Conservation (phyloP, 2,888 invertebrate genomes). For the Pseudoips prasinana region DNA sequence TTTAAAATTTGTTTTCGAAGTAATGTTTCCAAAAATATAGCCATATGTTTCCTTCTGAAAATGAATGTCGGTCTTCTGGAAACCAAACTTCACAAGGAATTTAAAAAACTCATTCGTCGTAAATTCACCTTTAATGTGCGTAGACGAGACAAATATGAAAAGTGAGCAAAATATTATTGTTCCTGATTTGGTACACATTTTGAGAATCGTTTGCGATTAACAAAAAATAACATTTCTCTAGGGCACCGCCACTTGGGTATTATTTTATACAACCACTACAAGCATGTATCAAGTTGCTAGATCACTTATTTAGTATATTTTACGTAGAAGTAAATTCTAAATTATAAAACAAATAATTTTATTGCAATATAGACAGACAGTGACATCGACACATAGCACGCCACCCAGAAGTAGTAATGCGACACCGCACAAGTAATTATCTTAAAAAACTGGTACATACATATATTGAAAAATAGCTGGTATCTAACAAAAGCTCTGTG, state of each 20-base stretch:
- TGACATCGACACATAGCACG: too few relatives aligned
- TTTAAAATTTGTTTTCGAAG: constrained; percentile 85
- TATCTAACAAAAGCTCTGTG: too few relatives aligned
- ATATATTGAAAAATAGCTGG: too few relatives aligned
- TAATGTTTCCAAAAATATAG: constrained; percentile 97
- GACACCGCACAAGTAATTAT: too few relatives aligned
- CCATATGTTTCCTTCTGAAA: constrained; percentile 93
- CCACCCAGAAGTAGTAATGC: too few relatives aligned
- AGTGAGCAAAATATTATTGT: constrained; percentile 51
- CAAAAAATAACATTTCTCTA: constrained; percentile 31
- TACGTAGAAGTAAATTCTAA: too few relatives aligned
- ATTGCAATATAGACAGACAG: too few relatives aligned
- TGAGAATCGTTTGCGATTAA: constrained; percentile 28
- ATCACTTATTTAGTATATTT: too few relatives aligned
- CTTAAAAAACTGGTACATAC: too few relatives aligned
- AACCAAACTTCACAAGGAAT: constrained; percentile 97
- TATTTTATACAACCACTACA: neutral
- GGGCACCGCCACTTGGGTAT: constrained; percentile 3
- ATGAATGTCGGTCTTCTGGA: constrained; percentile 96
- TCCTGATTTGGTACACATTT: constrained; percentile 57
- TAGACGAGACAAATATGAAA: constrained; percentile 48
- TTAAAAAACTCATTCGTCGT: constrained; percentile 88
- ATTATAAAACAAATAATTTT: too few relatives aligned
- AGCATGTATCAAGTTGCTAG: too few relatives aligned
- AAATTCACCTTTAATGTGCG: constrained; percentile 70